A percentile compares a stretch with the other conserved stretches of the same genome.
These are phyloP conservation scores for Micromussa lordhowensis DNA, from an alignment of 92 coral and sea anemone genomes.

Conservation along the genomic window DNA sequence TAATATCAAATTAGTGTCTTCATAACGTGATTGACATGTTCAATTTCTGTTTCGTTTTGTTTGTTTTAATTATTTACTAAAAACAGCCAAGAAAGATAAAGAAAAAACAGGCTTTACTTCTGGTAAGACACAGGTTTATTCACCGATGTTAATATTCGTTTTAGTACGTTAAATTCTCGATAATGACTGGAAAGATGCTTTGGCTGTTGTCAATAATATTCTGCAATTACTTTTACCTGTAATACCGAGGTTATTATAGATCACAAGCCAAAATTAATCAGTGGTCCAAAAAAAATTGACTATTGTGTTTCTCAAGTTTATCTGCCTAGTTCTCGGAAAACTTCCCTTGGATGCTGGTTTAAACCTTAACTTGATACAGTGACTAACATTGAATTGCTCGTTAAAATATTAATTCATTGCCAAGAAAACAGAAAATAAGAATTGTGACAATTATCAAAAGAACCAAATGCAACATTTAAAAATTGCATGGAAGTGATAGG, in stretches of 20 bases:
- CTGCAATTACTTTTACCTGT: neutral
- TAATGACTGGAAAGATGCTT: neutral
- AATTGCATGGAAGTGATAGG: neutral
- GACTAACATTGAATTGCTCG: neutral
- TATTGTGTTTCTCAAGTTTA: neutral
- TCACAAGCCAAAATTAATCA: neutral
- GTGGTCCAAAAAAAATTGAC: neutral
- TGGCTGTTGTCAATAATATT: neutral
- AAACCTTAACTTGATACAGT: neutral
- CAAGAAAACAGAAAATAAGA: neutral
- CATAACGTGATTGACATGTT: neutral
- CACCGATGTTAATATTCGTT: neutral
- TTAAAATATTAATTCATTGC: neutral
- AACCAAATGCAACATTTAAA: neutral
- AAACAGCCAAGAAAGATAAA: neutral
- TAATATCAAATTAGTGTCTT: neutral
- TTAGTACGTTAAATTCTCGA: neutral
- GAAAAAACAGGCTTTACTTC: neutral
- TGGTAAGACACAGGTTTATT: neutral
- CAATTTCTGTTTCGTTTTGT: neutral
- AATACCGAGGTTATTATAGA: neutral
- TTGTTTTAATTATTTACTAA: neutral
- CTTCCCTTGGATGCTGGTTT: neutral
- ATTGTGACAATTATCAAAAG: neutral
- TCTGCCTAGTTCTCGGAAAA: neutral